Base-by-base conservation (phyloP, 2,113 vertebrate genomes). In the Prunella fulvescens region DNA sequence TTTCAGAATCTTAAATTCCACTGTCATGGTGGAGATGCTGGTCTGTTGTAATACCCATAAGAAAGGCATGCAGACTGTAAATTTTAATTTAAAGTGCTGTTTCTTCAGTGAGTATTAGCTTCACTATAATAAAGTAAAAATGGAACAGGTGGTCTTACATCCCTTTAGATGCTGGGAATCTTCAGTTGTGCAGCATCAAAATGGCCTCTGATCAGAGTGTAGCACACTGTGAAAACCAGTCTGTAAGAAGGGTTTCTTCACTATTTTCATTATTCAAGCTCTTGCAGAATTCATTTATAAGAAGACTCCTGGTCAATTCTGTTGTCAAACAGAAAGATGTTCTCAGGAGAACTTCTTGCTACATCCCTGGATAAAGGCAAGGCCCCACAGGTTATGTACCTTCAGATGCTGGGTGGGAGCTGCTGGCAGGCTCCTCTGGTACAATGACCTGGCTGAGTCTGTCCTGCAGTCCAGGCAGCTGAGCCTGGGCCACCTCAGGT, bases 311-410 rank as follows among this genome's bases (percentile, higher is more conserved):
- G 11, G 20, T 44, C 5, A 39, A 7, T 83, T 73, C 10, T 60
- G 0, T 33, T 61, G 26, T 88, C 20, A 81, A 65, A 65, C 33
- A 78, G 60, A 73, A 45, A 1, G 6, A 9, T 67, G 22, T 77
- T 67, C 7, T 33, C 9, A 14, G 37, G 45, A 12, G 6, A 60
- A 10, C 25, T 48, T 29, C 24, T 56, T 74, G 56, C 29, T 56
- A 5, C 31, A 19, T 47, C 23, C n/a, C 23, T 50, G 29, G 58
- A 31, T 48, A 48, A 64, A 72, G 58, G 35, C 48, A 67, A 81
- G 29, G 33, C 73, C 35, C 28, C 0, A 0, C 39, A 45, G 25
- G 37, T 48, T 65, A 4, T 22, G n/a, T 25, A 18, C 7, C 25
- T 23, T 54, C 10, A 5, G 31, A 5, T 58, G 50, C 33, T 26